A percentile compares a stretch with the other conserved stretches of the same genome.
phyloP scores from a whole-genome alignment of 2,113 vertebrate species.

The Anguilla japonica region DNA sequence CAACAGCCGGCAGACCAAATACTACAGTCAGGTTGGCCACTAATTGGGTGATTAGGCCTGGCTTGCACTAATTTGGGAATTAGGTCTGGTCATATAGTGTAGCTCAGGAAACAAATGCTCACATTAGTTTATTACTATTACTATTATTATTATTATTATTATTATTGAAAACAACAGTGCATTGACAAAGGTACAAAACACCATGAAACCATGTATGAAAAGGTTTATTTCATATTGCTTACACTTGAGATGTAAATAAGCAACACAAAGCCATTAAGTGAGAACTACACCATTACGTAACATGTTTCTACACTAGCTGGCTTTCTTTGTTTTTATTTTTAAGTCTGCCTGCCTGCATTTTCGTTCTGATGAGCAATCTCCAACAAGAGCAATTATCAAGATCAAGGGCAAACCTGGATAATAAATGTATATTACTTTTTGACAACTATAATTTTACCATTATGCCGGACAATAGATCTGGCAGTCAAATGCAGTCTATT shows the following conservation, averaged over 20 bases:
- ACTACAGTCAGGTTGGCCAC: no score
- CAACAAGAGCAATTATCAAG: background rate
- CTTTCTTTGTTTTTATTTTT: background rate
- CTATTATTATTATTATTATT: conserved; percentile 13
- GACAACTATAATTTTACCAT: conserved; percentile 12
- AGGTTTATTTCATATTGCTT: conserved; percentile 18
- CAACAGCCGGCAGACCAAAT: no score
- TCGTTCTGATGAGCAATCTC: background rate
- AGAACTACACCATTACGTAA: background rate
- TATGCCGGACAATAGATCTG: background rate
- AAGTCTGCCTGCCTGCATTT: background rate
- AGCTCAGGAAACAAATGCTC: no score
- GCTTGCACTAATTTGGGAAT: no score
- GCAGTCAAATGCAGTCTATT: conserved; percentile 9
- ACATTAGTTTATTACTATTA: background rate
- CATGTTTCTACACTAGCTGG: background rate
- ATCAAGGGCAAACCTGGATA: background rate
- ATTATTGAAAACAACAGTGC: conserved; percentile 17
- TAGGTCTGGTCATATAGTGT: no score
- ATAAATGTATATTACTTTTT: background rate
- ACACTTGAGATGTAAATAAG: background rate
- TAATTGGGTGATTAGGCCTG: no score
- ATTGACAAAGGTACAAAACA: conserved; percentile 31
- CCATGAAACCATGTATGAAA: conserved; percentile 20
- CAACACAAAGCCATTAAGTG: background rate